A percentile compares a stretch with the other conserved stretches of the same genome.
Conservation (phyloP, 2,113 vertebrate genomes). For the Chaetops frenatus region DNA sequence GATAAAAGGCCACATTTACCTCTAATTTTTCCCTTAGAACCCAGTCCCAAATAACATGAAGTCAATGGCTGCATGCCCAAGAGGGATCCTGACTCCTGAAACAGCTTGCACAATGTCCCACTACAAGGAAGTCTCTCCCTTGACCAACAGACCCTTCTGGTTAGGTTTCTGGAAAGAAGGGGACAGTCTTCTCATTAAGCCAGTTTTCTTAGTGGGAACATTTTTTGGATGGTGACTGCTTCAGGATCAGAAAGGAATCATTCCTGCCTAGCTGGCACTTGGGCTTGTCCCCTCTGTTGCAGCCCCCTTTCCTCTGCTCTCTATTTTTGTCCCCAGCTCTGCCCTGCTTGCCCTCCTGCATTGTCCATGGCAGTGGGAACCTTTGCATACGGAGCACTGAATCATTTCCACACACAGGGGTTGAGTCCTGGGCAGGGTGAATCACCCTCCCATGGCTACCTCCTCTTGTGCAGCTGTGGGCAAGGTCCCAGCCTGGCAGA, state of each 20-base stretch:
- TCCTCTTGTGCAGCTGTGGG: neutral
- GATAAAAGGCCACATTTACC: neutral
- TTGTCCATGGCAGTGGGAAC: fast-evolving
- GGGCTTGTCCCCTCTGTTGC: neutral
- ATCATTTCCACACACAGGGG: fast-evolving
- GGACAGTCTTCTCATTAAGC: neutral
- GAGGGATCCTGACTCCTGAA: neutral
- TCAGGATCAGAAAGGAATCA: neutral
- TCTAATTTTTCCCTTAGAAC: neutral
- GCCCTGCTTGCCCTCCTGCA: neutral
- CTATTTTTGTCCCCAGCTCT: neutral
- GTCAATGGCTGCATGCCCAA: neutral
- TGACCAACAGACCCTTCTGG: neutral
- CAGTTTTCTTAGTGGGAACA: neutral
- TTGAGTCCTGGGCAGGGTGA: neutral
- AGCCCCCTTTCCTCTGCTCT: neutral
- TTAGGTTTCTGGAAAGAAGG: neutral
- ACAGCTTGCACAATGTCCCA: neutral
- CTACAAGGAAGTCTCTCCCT: neutral
- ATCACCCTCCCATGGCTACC: neutral
- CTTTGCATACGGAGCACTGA: neutral
- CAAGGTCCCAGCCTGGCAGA: neutral
- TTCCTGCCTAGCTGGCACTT: neutral
- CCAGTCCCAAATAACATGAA: neutral
- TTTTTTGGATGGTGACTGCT: neutral